Percentiles rank a stretch among this genome's conserved stretches.
These are phyloP conservation scores for Drosophila busckii DNA, from an alignment of 1,140 invertebrate species.

Conservation along the genomic window DNA sequence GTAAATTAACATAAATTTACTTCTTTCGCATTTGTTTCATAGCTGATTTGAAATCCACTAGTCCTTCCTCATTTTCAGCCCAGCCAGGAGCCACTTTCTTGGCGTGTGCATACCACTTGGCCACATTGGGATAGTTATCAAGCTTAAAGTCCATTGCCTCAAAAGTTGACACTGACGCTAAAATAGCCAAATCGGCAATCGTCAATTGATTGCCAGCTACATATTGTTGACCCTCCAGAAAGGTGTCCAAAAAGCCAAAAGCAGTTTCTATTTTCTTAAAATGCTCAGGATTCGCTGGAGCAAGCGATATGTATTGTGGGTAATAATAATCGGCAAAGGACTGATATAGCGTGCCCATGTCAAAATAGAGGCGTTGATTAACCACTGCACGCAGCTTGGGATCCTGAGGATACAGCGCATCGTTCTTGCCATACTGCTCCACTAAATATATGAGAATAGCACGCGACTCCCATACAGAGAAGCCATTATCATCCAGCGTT, in stretches of 20 bases:
- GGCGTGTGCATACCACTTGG: conserved; percentile 84
- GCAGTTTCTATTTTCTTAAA: conserved; percentile 82
- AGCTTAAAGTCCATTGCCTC: conserved; percentile 84
- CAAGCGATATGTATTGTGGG: conserved; percentile 81
- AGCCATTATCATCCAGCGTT: conserved; percentile 84
- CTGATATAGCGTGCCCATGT: conserved; percentile 84
- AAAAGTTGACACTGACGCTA: conserved; percentile 83
- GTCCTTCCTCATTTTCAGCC: conserved; percentile 50
- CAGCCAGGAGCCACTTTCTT: conserved; percentile 83
- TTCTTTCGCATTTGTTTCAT: conserved; percentile 13
- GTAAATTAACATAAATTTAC: background rate
- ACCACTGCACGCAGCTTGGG: conserved; percentile 84
- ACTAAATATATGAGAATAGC: conserved; percentile 86
- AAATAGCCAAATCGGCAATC: conserved; percentile 85
- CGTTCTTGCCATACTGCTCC: conserved; percentile 84
- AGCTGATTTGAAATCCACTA: conserved; percentile 35
- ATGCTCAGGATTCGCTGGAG: conserved; percentile 83
- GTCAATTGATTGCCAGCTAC: conserved; percentile 85
- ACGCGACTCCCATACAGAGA: conserved; percentile 84
- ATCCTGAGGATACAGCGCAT: conserved; percentile 84
- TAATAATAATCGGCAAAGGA: conserved; percentile 83
- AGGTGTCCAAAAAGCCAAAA: conserved; percentile 82
- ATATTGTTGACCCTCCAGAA: conserved; percentile 83
- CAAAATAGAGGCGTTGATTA: conserved; percentile 87
- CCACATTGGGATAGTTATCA: conserved; percentile 84